Conservation (phyloP, 1,140 invertebrate genomes). For the Neodiprion fabricii region DNA sequence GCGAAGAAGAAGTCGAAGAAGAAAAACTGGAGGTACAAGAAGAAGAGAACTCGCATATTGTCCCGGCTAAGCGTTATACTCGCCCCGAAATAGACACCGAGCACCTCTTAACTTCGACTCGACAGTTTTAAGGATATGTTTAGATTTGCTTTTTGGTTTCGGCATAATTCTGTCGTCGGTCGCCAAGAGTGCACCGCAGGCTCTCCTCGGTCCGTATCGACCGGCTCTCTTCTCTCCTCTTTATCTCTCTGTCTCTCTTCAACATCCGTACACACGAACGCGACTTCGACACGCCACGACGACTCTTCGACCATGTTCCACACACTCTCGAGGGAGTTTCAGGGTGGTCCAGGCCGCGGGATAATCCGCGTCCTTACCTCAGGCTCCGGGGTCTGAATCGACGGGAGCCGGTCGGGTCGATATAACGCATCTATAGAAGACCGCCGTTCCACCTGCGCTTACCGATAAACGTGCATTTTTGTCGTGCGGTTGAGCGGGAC, state of each 20-base stretch:
- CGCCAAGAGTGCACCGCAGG: not conserved
- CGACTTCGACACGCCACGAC: too few relatives aligned
- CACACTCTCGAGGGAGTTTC: not conserved
- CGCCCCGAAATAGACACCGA: conserved; percentile 9
- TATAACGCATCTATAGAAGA: too few relatives aligned
- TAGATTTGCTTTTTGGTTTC: conserved; percentile 11
- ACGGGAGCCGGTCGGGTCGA: too few relatives aligned
- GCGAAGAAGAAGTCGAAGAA: not conserved
- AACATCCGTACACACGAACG: not conserved
- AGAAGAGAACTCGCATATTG: not conserved
- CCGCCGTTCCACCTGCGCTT: too few relatives aligned
- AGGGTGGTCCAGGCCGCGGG: not conserved
- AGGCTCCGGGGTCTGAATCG: not conserved
- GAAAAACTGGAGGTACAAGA: not conserved
- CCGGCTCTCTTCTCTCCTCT: not conserved
- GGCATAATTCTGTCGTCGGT: conserved; percentile 18
- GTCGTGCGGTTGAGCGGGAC: too few relatives aligned
- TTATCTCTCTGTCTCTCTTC: not conserved
- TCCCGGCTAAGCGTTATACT: conserved; percentile 5
- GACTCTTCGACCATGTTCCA: not conserved
- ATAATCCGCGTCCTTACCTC: conserved; percentile 6
- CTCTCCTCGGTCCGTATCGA: conserved; percentile 8
- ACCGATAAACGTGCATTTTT: too few relatives aligned
- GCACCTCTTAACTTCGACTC: conserved; percentile 14
- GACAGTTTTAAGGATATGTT: conserved; percentile 8